phyloP scores from a whole-genome alignment of 2,113 vertebrate genomes.

The Chionis minor region DNA sequence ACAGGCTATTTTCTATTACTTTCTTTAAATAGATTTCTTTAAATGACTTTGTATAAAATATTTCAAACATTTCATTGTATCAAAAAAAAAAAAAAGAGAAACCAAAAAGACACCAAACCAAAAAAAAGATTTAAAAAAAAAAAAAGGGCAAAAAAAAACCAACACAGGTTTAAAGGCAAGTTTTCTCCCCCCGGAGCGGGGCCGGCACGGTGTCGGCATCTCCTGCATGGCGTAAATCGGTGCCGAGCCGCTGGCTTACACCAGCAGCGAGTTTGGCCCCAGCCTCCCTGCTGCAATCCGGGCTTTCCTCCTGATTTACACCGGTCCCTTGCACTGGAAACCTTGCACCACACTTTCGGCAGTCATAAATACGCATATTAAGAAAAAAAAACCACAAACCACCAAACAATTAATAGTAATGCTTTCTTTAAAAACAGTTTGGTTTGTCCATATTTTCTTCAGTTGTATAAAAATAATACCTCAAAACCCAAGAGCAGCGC shows the following conservation, averaged over 20 bases:
- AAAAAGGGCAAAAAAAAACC: slow-evolving; percentile 2
- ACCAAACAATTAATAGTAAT: not conserved
- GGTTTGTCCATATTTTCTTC: not conserved
- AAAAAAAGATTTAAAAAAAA: not conserved
- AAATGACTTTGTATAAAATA: slow-evolving; percentile 83
- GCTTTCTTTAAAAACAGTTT: slow-evolving; percentile 1
- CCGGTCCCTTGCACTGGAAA: not conserved
- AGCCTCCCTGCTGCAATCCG: not conserved
- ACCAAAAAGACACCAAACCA: not conserved
- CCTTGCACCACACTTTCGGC: not conserved
- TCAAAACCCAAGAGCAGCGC: not conserved
- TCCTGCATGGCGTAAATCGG: not conserved
- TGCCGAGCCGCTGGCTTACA: not conserved
- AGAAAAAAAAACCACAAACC: not conserved
- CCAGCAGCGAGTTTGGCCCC: not conserved
- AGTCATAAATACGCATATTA: slow-evolving; percentile 35
- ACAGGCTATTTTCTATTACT: slow-evolving; percentile 66
- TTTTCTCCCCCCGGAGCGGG: not conserved
- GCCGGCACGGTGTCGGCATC: not conserved
- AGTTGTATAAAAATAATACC: slow-evolving; percentile 33
- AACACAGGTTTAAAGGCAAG: not conserved
- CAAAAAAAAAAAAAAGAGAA: slow-evolving; percentile 25
- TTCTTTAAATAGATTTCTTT: slow-evolving; percentile 78
- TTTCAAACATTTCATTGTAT: slow-evolving; percentile 74
- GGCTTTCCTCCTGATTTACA: not conserved